phyloP scores from a whole-genome alignment of 2,113 vertebrate genomes.

The Eclectus roratus region DNA sequence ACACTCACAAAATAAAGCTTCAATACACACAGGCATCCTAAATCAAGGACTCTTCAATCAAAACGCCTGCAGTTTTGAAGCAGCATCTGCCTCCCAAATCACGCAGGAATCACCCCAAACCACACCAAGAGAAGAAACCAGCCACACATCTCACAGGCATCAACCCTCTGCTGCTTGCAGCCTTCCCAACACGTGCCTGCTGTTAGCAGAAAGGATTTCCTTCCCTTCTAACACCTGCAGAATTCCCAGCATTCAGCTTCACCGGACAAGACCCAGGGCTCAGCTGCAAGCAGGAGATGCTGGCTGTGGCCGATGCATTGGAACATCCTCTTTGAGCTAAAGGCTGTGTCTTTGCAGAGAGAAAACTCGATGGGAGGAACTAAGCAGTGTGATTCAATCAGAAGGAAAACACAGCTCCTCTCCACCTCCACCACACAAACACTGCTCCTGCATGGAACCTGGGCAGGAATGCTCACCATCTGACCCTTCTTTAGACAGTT shows the following conservation, averaged over 20 bases:
- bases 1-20: background rate
- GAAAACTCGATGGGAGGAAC: background rate
- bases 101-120: background rate
- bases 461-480: background rate
- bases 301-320: background rate
- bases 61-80: background rate
- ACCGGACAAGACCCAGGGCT: background rate
- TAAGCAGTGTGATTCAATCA: background rate
- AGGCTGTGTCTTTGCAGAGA: background rate
- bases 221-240: background rate
- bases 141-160: background rate
- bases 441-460: background rate
- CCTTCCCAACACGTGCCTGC: background rate
- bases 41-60: background rate
- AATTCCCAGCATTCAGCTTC: background rate
- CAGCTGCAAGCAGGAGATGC: background rate
- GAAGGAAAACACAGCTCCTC: background rate
- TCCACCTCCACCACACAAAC: background rate
- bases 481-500: background rate
- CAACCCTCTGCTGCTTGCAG: background rate
- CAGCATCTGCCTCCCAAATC: background rate
- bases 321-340: background rate
- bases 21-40: background rate
- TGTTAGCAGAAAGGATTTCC: background rate
- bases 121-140: background rate